Base-by-base conservation (phyloP, 2,113 vertebrate genomes). In the Anhinga rufa region DNA sequence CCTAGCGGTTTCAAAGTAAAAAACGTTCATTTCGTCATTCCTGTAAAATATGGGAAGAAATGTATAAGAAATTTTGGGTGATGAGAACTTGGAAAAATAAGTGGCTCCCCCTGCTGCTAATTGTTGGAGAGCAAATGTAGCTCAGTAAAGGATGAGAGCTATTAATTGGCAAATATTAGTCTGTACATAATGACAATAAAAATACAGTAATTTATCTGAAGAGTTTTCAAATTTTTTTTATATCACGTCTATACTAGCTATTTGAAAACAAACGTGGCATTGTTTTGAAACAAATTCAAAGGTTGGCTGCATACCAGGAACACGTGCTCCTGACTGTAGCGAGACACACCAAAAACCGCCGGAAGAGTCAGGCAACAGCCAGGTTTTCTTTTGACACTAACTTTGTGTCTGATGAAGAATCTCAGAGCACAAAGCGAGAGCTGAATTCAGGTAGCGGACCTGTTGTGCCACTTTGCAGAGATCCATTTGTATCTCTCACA, bases 21-120 rank as follows among this genome's bases (percentile, higher is more conserved):
- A 92, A 74, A 8, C 2, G 3, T 36, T 84, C 5, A 9, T 83
- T 94, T 88, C 83, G 55, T 28, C 29, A 16, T 12, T 86, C 3
- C 5, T 86, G 8, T 75, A 55, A 92, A 84, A 54, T n/a, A 38
- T 0, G 22, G 55, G 38, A 52, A 91, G 60, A 81, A 92, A 36
- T 19, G 4, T 19, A 4, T 1, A 54, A 36, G 26, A 74, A 42
- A 81, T 75, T 44, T 34, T 16, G 46, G 57, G 34, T 68, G 21
- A 49, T 84, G 29, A 64, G 36, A 62, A 79, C 76, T 55, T 82
- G 29, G 78, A 57, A 78, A 77, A 90, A 62, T n/a, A 55, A 74
- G 65, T 71, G 72, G 91, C 95, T 96, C 96, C 88, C 95, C 49
- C 93, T 96, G 86, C 95, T 95, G 96, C 69, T 77, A 78, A 55